Conservation (phyloP, 2,113 vertebrate genomes). For the Crotalus viridis region DNA sequence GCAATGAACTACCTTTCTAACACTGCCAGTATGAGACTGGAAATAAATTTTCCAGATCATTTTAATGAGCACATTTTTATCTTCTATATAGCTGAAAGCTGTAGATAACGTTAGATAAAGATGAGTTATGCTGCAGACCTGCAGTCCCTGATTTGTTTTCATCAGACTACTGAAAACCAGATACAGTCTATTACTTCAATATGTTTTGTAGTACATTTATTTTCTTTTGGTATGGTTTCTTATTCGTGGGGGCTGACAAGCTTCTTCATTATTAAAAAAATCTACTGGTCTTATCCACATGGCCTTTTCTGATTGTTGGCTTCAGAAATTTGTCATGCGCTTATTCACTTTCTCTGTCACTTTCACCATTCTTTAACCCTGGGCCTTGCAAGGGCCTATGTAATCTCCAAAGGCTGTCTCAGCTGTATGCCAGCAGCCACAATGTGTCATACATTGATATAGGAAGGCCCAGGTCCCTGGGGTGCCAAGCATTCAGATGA, state of each 20-base stretch:
- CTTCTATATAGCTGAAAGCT: not conserved
- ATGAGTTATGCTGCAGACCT: not conserved
- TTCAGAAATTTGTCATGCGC: not conserved
- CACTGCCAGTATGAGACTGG: not conserved
- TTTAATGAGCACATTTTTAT: not conserved
- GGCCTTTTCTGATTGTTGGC: not conserved
- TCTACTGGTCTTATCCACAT: not conserved
- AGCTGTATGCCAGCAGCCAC: slow-evolving; percentile 7
- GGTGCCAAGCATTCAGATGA: not conserved
- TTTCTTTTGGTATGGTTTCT: not conserved
- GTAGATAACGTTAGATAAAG: not conserved
- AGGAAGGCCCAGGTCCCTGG: not conserved
- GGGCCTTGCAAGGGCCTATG: not conserved
- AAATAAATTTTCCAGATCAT: not conserved
- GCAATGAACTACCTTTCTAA: not conserved
- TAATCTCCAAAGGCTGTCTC: not conserved
- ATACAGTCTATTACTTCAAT: not conserved
- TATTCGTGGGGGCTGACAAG: not conserved
- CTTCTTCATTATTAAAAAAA: not conserved
- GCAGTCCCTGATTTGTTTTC: not conserved
- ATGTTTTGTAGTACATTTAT: not conserved
- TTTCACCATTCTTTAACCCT: not conserved
- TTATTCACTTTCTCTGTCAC: accelerated
- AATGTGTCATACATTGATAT: not conserved
- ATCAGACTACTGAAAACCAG: not conserved